Evolutionary conservation across 2,888 invertebrate species (phyloP), one percentile per base, ranked within the genome.

Genomic region (Drosophila anomelani): DNA sequence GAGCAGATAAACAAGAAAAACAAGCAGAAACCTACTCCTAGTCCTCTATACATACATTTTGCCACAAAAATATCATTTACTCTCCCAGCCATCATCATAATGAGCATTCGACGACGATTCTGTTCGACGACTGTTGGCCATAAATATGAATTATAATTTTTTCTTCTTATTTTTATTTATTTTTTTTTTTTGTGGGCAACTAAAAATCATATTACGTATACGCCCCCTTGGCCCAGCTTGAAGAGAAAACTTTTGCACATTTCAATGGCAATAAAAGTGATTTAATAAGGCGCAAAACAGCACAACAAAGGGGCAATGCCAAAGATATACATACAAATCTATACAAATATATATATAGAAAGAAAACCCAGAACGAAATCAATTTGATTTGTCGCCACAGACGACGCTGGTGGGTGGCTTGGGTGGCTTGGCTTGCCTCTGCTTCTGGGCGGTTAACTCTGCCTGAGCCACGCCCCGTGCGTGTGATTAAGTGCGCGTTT

Each of bases 181-280:
- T 41, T 38, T 20, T 20, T 20, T 20, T 44, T 44, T 57, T 44
- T n/a, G 34, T 44, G 59, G 66, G 74, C 69, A 72, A 70, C 73
- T 76, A 62, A 58, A 66, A 62, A 77, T 81, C 80, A 76, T 72
- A 81, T 82, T 87, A 77, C 81, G 76, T 76, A 80, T 80, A 87
- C 84, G 82, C 66, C 73, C 26, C 20, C 34, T 53, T 47, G 57
- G 49, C 38, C 47, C 47, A 7, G 29, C 46, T 36, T 15, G 43
- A 8, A 34, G 23, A 12, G 47, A 76, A 79, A 84, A 86, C 74
- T 85, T 85, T 79, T 76, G 76, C 81, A 83, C 83, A 85, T 85
- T 85, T 85, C 88, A 84, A 80, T 84, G 86, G 88, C 84, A 80
- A 85, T 88, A 88, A 85, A 85, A 85, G 88, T 85, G 85, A 85